Base-by-base conservation (phyloP, 1,140 invertebrate species). In the Drosophila subpulchrella region DNA sequence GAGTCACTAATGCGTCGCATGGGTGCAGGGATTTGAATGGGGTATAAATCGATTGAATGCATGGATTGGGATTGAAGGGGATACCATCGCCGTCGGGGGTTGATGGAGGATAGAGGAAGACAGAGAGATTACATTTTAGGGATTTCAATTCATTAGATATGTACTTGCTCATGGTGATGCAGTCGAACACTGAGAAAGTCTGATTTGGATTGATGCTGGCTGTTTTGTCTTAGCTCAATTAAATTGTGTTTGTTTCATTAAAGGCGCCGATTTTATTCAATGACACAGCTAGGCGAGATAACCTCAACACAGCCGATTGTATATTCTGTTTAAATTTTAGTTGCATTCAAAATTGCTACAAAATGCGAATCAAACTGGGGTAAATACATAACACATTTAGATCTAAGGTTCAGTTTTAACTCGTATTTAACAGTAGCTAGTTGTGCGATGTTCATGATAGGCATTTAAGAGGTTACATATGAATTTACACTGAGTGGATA, bases 201-300 rank as follows among this genome's bases (percentile, higher is more conserved):
- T 46, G 67, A 71, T 57, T 70, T 65, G 57, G 67, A 58, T 71
- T 20, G 27, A 57, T 41, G 20, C 36, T 63, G 51, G 12, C 53
- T 17, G 55, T 51, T 65, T 59, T 34, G 65, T 41, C 36, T 48
- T 39, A 24, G 70, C 51, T 71, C 42, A 71, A 57, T 42, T 27
- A 54, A 86, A 86, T 82, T 82, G 82, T 86, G 82, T 86, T 86
- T 85, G 82, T 81, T 86, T 80, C 38, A 51, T 76, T 76, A 30
- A 73, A 81, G 79, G 78, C 66, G 44, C 54, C 47, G 54, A 59
- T 24, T 50, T 48, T 24, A 61, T 34, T 66, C 10, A 62, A 65
- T 46, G 12, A 54, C 32, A 20, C 15, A 55, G 34, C 39, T 38
- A 47, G 24, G 47, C 15, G 50, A 24, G 11, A 68, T 10, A 13